A percentile compares a stretch with the other conserved stretches of the same genome.
phyloP scores from a whole-genome alignment of 1,140 invertebrate genomes.

The Leptoteleia sp. region DNA sequence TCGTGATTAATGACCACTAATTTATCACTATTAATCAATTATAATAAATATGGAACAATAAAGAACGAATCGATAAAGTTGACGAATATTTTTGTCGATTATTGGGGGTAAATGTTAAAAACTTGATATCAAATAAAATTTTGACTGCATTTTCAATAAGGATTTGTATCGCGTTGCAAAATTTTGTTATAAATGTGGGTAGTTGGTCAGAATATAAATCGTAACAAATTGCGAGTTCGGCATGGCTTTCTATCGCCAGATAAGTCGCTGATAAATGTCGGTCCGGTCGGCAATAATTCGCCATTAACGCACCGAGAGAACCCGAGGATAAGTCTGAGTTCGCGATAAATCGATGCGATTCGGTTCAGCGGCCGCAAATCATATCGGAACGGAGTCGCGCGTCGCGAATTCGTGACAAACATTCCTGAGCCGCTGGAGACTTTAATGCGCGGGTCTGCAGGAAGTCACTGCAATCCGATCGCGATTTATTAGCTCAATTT shows the following conservation, averaged over 20 bases:
- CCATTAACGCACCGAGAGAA: slow-evolving; percentile 70
- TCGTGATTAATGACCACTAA: too few relatives aligned
- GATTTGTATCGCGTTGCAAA: neutral
- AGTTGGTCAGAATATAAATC: slow-evolving; percentile 61
- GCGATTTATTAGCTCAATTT: slow-evolving; percentile 20
- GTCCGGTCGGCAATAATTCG: slow-evolving; percentile 70
- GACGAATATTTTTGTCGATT: too few relatives aligned
- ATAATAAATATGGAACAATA: too few relatives aligned
- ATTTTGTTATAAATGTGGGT: slow-evolving; percentile 49
- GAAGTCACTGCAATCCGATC: neutral
- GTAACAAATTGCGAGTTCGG: slow-evolving; percentile 69
- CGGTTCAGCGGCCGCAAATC: slow-evolving; percentile 71
- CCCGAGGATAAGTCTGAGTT: slow-evolving; percentile 69
- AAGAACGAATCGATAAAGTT: too few relatives aligned
- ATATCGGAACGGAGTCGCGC: slow-evolving; percentile 58
- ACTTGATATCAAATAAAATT: too few relatives aligned
- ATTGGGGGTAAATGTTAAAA: too few relatives aligned
- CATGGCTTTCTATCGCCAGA: slow-evolving; percentile 70
- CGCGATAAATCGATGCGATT: slow-evolving; percentile 75
- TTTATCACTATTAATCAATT: too few relatives aligned
- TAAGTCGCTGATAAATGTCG: slow-evolving; percentile 72
- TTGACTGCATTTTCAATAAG: too few relatives aligned
- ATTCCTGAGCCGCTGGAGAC: slow-evolving; percentile 37
- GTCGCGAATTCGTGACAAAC: slow-evolving; percentile 58
- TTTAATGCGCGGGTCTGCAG: slow-evolving; percentile 43